Evolutionary conservation across 37 sponge, comb jelly and placozoan species (phyloP), one percentile per base, ranked within the genome.

Genomic region (Geodia barretti): DNA sequence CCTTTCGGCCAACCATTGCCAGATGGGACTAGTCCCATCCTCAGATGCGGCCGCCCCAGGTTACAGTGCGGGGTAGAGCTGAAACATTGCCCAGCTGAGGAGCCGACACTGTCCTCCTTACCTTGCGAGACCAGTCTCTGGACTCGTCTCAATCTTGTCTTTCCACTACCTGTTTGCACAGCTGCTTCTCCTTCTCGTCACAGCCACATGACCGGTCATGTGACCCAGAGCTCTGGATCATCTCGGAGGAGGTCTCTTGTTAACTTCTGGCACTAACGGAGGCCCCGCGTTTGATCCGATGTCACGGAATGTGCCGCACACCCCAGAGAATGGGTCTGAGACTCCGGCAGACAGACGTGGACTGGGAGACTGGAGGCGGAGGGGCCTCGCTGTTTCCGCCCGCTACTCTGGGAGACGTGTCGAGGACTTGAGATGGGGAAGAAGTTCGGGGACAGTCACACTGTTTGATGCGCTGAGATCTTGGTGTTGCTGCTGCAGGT

Each of bases 401-500:
- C 54, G 11, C 14, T 47, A 7, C 54, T 47, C 54, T 47, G 54
- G n/a, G n/a, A n/a, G 34, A 21, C 25, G 4, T 1, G n/a, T 72
- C 89, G 61, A 78, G 74, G 58, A 83, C 32, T 82, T 81, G 24
- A 89, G 68, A 25, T 83, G 28, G 33, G 89, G 84, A 66, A 60
- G 83, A 39, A 89, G 39, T 62, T 89, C 89, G 19, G 74, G 84
- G 0, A 83, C 79, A 20, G 43, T 36, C 20, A 88, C 71, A 29
- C 76, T 69, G 37, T 82, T 71, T 25, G 14, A 40, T 19, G 9
- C 31, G 83, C 88, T 31, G 42, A 88, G 43, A 86, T 63, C 31
- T 26, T 64, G 23, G 39, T 67, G 47, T 39, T 23, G 21, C 26
- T 34, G 20, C 68, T 68, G 68, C 34, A 32, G 14, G 29, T 25